These are phyloP conservation scores for Drosophila miranda DNA, from an alignment of 1,140 invertebrate genomes.

Conservation along the genomic window DNA sequence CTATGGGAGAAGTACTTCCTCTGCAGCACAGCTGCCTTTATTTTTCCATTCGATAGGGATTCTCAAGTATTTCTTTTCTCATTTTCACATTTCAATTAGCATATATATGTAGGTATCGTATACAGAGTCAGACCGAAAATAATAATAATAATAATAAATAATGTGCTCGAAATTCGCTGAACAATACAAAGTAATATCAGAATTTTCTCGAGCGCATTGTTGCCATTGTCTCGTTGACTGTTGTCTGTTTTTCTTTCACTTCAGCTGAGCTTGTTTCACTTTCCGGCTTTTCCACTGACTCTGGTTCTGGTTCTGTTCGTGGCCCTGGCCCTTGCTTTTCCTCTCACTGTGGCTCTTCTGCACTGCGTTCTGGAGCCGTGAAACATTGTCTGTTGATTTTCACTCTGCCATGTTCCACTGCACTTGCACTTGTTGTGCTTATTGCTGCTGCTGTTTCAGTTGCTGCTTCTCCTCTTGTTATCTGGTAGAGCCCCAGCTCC, in stretches of 20 bases:
- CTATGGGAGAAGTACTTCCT: not conserved
- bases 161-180: constrained; percentile 41
- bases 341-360: constrained; percentile 1
- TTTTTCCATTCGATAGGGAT: constrained; percentile 27
- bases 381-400: constrained; percentile 78
- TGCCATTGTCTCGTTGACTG: constrained; percentile 70
- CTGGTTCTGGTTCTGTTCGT: constrained; percentile 14
- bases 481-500: constrained; percentile 16
- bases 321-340: constrained; percentile 17
- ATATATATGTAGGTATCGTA: constrained; percentile 35
- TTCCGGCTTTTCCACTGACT: constrained; percentile 55
- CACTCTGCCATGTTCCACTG: constrained; percentile 60
- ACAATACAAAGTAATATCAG: constrained; percentile 68
- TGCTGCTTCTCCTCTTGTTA: constrained; percentile 27
- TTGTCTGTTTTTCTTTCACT: constrained; percentile 77
- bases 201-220: constrained; percentile 68
- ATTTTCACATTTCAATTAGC: constrained; percentile 60
- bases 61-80: constrained; percentile 33
- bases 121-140: constrained; percentile 15
- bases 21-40: constrained; percentile 18
- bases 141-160: constrained; percentile 48
- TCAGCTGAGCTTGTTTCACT: constrained; percentile 69
- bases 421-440: constrained; percentile 45
- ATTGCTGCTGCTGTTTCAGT: constrained; percentile 13
- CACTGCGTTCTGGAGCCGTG: constrained; percentile 17